Evolutionary conservation across 2,797 vertebrate genomes (phyloP), one percentile per base, ranked within the genome.

Genomic region (Crypturellus tataupa): DNA sequence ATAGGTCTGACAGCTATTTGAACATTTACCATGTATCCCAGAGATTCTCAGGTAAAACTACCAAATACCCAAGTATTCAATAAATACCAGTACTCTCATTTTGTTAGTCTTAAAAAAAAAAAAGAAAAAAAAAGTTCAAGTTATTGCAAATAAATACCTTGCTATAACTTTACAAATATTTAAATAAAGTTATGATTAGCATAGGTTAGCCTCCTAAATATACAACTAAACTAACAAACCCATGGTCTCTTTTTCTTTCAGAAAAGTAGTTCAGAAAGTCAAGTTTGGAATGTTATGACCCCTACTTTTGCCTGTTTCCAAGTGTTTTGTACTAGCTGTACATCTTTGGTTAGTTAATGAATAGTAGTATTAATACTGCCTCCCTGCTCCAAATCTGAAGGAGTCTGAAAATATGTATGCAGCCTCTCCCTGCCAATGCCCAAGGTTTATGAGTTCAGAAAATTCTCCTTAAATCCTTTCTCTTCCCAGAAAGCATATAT

Each of bases 111-210:
- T 65, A 82, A 90, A 70, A 60, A 65, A 27, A 31, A 87, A 25
- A 59, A 39, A 67, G 73, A 15, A 42, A 42, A 42, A 25, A 6
- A 44, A 47, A 85, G 63, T 73, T 89, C 51, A 93, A 73, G 47
- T 77, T 84, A 75, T 62, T 93, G 60, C 82, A 96, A 95, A 97
- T 94, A 97, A 97, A 97, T 96, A 96, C 19, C 90, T 72, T 85
- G 58, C 37, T 81, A 27, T 64, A 85, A 70, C 20, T 88, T 83
- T 10, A 83, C 75, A 80, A 94, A 93, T 93, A 67, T 62, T 83
- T 95, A 95, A 94, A 93, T 96, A 96, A 93, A 95, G 87, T 85
- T 70, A 79, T 88, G 27, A 49, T 40, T 82, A 75, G 37, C 37
- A 72, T 16, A 69, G 55, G 23, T 81, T 83, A 93, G 33, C 39